phyloP scores from a whole-genome alignment of 2,888 invertebrate species.

The Campoplex nolae region DNA sequence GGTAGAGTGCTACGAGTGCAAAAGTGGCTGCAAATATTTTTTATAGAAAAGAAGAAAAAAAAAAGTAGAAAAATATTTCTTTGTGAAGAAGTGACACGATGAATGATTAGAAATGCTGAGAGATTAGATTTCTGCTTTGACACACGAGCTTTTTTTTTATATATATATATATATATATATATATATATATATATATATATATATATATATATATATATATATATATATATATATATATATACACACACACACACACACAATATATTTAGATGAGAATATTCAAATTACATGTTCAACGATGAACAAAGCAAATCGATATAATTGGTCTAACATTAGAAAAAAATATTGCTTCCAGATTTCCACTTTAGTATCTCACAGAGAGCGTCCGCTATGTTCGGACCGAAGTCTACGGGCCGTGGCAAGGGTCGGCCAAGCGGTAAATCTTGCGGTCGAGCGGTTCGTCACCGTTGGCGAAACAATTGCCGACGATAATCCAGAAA shows the following conservation, averaged over 20 bases:
- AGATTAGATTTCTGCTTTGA: background rate
- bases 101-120: background rate
- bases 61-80: conserved; percentile 1
- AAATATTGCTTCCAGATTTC: conserved; percentile 90
- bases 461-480: conserved; percentile 99
- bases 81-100: background rate
- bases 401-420: conserved; percentile 91
- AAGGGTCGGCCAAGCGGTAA: conserved; percentile 97
- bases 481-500: conserved; percentile 98
- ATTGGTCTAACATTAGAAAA: background rate
- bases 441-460: conserved; percentile 98
- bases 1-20: conserved; percentile 5
- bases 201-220: no score
- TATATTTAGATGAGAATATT: background rate
- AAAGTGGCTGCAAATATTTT: background rate
- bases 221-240: no score
- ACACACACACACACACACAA: background rate
- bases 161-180: no score
- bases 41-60: background rate
- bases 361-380: conserved; percentile 94
- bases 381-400: conserved; percentile 86
- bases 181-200: no score
- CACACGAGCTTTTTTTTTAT: background rate
- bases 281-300: background rate
- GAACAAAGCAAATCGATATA: background rate